Evolutionary conservation across 1,140 invertebrate genomes (phyloP).

Genomic region (Notospermus geniculatus): DNA sequence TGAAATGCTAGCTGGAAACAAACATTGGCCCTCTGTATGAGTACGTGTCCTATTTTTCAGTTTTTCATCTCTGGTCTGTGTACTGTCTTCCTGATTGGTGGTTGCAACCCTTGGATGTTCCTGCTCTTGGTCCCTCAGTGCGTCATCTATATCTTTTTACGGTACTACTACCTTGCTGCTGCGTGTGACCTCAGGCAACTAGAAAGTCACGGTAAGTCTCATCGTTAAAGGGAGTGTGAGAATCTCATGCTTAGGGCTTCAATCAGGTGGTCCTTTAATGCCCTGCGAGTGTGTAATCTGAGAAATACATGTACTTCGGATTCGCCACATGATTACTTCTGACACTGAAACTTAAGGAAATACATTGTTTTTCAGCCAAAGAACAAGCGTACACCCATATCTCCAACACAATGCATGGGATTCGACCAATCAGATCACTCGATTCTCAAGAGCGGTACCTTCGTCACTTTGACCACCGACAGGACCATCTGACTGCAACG

Average conservation of each 20-base stretch:
- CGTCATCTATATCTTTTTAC: constrained; percentile 69
- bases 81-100: constrained; percentile 68
- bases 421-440: constrained; percentile 28
- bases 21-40: too few species aligned
- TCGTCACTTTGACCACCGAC: constrained; percentile 31
- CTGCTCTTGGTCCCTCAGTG: constrained; percentile 64
- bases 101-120: constrained; percentile 34
- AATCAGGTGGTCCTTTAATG: too few species aligned
- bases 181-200: constrained; percentile 79
- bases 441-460: constrained; percentile 32
- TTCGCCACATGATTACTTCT: too few species aligned
- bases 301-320: too few species aligned
- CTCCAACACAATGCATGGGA: constrained; percentile 32
- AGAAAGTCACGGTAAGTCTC: constrained; percentile 76
- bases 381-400: constrained; percentile 30
- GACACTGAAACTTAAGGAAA: constrained; percentile 7
- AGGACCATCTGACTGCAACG: constrained; percentile 34
- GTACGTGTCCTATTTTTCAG: constrained; percentile 53
- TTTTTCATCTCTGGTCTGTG: constrained; percentile 69
- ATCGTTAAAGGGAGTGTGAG: not conserved
- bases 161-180: constrained; percentile 73
- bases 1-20: too few species aligned
- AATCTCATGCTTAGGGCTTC: not conserved
- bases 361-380: constrained; percentile 22
- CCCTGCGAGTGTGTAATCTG: too few species aligned